These are phyloP conservation scores for Phrynocephalus versicolor DNA, from an alignment of 2,113 vertebrate species.

Conservation along the genomic window DNA sequence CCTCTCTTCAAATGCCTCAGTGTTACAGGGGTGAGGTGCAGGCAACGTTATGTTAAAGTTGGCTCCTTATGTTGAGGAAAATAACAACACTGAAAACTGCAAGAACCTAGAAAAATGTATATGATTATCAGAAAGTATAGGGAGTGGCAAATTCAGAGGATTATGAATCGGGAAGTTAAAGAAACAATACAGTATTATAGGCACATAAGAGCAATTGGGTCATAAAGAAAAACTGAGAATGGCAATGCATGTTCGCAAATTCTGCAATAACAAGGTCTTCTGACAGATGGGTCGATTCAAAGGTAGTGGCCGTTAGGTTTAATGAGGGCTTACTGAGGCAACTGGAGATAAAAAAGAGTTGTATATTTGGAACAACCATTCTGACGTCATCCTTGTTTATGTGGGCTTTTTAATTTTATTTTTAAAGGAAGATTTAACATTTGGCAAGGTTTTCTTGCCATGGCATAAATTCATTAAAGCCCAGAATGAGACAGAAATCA, in stretches of 20 bases:
- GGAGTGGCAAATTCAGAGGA: neutral
- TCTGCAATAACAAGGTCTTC: neutral
- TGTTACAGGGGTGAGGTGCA: neutral
- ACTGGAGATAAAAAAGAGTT: neutral
- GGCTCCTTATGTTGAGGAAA: neutral
- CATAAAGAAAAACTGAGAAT: neutral
- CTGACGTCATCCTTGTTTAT: neutral
- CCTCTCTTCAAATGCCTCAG: no score
- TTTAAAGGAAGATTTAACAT: neutral
- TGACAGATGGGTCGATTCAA: neutral
- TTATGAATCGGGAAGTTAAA: neutral
- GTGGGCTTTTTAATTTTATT: neutral
- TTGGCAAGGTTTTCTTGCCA: neutral
- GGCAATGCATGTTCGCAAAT: neutral
- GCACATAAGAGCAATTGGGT: neutral
- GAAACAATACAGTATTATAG: neutral
- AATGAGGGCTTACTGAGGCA: neutral
- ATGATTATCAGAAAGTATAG: neutral
- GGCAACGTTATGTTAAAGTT: neutral
- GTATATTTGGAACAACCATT: neutral
- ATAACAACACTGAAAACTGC: neutral
- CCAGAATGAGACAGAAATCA: conserved; percentile 1
- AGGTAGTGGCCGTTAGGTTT: neutral
- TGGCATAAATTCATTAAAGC: conserved; percentile 7
- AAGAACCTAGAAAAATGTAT: neutral